phyloP scores from a whole-genome alignment of 1,140 invertebrate species.

The Gonatopus flavifemur region DNA sequence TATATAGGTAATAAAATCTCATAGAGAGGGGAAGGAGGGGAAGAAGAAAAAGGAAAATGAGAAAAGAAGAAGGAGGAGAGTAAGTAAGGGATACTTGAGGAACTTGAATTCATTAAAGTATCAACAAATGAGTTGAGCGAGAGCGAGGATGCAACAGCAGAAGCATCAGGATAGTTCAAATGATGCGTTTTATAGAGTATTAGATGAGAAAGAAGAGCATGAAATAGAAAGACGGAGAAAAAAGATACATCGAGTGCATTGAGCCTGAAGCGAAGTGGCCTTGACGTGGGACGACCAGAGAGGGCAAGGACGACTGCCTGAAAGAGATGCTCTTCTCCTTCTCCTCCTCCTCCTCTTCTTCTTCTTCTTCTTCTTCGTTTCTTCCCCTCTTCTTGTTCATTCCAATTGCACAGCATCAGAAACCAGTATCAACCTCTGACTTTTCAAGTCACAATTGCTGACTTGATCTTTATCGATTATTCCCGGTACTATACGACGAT shows the following conservation, averaged over 20 bases:
- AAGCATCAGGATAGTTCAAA: no score
- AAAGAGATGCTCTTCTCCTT: conserved; percentile 44
- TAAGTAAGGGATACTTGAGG: no score
- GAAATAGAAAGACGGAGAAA: conserved; percentile 24
- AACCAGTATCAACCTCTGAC: no score
- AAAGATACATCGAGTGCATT: conserved; percentile 45
- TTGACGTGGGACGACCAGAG: conserved; percentile 51
- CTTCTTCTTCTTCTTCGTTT: neutral
- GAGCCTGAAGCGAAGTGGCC: conserved; percentile 52
- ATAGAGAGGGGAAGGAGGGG: conserved; percentile 8
- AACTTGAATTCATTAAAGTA: no score
- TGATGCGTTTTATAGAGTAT: no score
- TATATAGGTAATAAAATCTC: no score
- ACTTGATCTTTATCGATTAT: no score
- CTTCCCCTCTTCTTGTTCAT: conserved; percentile 1
- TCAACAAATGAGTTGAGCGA: no score
- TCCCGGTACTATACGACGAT: no score
- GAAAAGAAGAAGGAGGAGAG: conserved; percentile 28
- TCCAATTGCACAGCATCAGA: no score
- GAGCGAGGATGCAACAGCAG: no score
- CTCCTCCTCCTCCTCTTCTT: conserved; percentile 8
- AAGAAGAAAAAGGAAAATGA: conserved; percentile 16
- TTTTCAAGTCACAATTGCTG: no score
- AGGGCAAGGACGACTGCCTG: conserved; percentile 57
- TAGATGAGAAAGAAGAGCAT: conserved; percentile 43